phyloP scores from a whole-genome alignment of 2,113 vertebrate species.

The Sciurus niger region DNA sequence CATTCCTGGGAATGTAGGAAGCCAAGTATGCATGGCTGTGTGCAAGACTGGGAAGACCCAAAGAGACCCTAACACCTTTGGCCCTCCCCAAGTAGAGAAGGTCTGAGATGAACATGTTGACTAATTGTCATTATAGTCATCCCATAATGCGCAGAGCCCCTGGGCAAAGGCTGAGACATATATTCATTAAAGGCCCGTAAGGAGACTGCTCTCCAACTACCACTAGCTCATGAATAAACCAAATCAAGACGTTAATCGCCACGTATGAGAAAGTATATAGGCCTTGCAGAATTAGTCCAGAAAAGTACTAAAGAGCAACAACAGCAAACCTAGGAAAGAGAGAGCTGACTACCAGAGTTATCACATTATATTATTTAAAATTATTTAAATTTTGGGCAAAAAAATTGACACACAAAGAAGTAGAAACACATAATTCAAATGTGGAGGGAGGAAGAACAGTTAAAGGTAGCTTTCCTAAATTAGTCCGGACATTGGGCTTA shows the following conservation, averaged over 20 bases:
- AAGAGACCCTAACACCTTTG: neutral
- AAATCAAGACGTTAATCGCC: neutral
- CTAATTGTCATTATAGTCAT: too few relatives aligned
- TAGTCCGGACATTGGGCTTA: neutral
- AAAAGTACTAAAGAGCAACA: neutral
- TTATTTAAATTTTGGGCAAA: neutral
- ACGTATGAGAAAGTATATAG: neutral
- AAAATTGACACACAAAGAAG: neutral
- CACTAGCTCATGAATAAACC: neutral
- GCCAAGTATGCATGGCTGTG: neutral
- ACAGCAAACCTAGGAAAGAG: neutral
- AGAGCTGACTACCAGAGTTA: neutral
- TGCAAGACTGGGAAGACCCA: neutral
- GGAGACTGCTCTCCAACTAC: neutral
- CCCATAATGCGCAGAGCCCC: neutral
- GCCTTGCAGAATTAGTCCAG: neutral
- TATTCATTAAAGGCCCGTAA: neutral
- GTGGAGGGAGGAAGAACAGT: neutral
- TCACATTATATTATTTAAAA: neutral
- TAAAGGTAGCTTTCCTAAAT: neutral
- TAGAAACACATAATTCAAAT: neutral
- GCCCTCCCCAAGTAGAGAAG: neutral
- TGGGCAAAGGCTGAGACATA: neutral
- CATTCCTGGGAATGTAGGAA: neutral
- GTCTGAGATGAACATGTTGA: neutral